Conservation (phyloP, 92 coral and sea anemone genomes). For the Epizoanthus rinbou region DNA sequence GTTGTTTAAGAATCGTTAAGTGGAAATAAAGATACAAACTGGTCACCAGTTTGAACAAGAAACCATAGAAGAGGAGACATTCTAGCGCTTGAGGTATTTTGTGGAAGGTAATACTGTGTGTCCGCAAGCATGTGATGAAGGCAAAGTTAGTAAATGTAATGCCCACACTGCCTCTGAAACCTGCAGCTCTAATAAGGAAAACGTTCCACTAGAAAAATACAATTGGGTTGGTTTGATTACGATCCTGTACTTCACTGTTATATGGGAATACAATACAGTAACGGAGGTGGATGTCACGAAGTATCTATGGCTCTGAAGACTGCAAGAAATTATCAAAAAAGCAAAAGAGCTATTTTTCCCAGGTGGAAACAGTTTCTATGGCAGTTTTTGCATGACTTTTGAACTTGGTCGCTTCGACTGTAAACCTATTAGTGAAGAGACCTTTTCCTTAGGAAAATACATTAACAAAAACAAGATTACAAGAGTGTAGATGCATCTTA, state of each 20-base stretch:
- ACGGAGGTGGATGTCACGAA: constrained; percentile 34
- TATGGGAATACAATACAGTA: constrained; percentile 11
- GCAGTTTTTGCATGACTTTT: constrained; percentile 14
- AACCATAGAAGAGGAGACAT: constrained; percentile 38
- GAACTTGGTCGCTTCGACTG: constrained; percentile 31
- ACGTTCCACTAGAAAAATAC: constrained; percentile 28
- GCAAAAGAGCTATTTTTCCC: constrained; percentile 38
- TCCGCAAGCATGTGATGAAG: constrained; percentile 7
- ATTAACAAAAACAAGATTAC: constrained; percentile 11
- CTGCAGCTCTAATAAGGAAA: background rate
- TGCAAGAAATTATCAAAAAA: constrained; percentile 9
- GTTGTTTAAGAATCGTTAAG: too few relatives aligned
- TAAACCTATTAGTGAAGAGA: constrained; percentile 17
- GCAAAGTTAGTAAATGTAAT: constrained; percentile 6
- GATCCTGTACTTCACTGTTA: constrained; percentile 9
- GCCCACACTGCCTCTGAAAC: constrained; percentile 1
- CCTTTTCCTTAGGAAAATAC: constrained; percentile 22
- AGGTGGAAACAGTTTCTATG: constrained; percentile 13
- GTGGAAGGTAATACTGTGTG: constrained; percentile 16
- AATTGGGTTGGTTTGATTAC: constrained; percentile 31
- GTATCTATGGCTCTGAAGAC: constrained; percentile 1
- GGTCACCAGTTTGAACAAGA: too few relatives aligned
- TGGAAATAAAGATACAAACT: too few relatives aligned
- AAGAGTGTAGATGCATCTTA: constrained; percentile 26
- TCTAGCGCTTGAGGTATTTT: constrained; percentile 31